Conservation (phyloP, 1,140 invertebrate species). For the Riptortus pedestris region DNA sequence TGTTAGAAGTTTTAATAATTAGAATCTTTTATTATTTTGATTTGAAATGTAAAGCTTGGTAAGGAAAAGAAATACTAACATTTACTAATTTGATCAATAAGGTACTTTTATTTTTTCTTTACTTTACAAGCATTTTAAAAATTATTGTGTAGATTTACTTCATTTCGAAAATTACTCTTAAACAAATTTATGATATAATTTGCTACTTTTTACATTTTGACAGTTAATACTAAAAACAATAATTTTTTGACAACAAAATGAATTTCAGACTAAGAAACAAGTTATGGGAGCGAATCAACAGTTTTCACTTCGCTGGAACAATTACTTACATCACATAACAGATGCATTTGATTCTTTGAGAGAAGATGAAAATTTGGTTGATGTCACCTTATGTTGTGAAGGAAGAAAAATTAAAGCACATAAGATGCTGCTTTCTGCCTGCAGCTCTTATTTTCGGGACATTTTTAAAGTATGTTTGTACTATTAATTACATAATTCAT, state of each 20-base stretch:
- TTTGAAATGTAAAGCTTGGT: too few species aligned
- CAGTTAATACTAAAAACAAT: too few species aligned
- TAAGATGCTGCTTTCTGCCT: conserved; percentile 73
- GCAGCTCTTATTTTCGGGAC: conserved; percentile 71
- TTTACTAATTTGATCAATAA: background rate
- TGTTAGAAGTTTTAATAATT: background rate
- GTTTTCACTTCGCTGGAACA: conserved; percentile 66
- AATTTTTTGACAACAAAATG: too few species aligned
- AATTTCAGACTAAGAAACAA: background rate
- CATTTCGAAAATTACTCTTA: too few species aligned
- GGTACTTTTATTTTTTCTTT: background rate
- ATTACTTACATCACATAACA: conserved; percentile 60
- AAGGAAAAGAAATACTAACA: too few species aligned
- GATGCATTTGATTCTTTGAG: conserved; percentile 65
- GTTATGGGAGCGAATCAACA: conserved; percentile 49
- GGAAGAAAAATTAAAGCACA: conserved; percentile 71
- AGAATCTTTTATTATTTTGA: too few species aligned
- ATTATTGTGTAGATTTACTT: too few species aligned
- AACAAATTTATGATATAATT: too few species aligned
- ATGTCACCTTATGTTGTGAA: conserved; percentile 76
- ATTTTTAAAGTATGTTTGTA: conserved; percentile 51
- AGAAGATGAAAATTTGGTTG: conserved; percentile 67
- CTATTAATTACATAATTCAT: background rate
- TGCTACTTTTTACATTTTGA: too few species aligned
- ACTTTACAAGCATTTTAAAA: too few species aligned